Conservation (phyloP, 2,888 invertebrate species). For the Vannuccia rotundouncinata region DNA sequence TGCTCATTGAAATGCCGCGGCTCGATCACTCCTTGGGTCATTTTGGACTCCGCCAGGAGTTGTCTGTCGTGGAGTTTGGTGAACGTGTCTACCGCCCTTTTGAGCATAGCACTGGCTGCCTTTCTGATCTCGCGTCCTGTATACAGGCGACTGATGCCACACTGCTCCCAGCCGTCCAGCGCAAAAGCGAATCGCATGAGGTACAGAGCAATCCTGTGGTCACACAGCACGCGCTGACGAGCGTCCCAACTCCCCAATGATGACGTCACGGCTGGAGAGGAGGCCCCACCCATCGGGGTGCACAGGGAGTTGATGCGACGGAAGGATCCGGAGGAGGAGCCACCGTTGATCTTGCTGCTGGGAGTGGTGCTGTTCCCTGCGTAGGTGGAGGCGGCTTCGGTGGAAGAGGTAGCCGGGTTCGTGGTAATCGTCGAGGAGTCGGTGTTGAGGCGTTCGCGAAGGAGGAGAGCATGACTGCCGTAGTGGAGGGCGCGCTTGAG, state of each 20-base stretch:
- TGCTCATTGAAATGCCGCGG: conserved; percentile 13
- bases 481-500: conserved; percentile 30
- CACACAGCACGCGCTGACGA: conserved; percentile 14
- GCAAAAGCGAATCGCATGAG: conserved; percentile 32
- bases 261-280: not conserved
- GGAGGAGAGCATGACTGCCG: conserved; percentile 25
- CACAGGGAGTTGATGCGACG: not conserved
- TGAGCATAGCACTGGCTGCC: conserved; percentile 7
- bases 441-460: conserved; percentile 18
- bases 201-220: conserved; percentile 13
- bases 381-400: no score
- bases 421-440: not conserved
- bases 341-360: not conserved
- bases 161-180: conserved; percentile 30
- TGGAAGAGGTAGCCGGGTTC: not conserved
- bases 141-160: conserved; percentile 29
- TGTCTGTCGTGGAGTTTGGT: conserved; percentile 29
- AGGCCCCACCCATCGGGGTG: not conserved
- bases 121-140: conserved; percentile 7
- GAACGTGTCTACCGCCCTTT: not conserved
- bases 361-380: not conserved
- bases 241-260: not conserved
- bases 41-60: conserved; percentile 24
- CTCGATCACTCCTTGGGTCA: conserved; percentile 33
- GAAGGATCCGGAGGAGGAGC: not conserved